These are phyloP conservation scores for Phytoseiulus persimilis DNA, from an alignment of 2,888 invertebrate genomes.

Conservation along the genomic window DNA sequence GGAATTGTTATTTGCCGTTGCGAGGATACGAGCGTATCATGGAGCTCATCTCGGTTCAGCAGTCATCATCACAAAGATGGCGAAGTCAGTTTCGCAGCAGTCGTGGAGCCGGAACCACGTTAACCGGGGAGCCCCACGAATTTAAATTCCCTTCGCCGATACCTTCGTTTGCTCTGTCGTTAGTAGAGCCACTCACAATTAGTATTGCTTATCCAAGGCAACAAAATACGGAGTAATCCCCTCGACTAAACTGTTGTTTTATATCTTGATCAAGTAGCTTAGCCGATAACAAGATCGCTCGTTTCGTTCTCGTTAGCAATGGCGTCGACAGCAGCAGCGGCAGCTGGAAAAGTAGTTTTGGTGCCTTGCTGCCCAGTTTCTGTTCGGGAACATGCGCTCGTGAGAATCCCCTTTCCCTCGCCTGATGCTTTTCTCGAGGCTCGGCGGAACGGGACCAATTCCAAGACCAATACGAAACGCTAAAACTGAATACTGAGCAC, in stretches of 20 bases:
- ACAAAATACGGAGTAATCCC: not conserved
- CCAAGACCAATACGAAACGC: no score
- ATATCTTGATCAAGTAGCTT: not conserved
- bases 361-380: not conserved
- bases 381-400: no score
- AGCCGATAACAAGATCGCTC: not conserved
- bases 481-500: no score
- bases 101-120: no score
- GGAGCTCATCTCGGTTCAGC: not conserved
- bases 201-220: not conserved
- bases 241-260: not conserved
- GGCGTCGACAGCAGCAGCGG: not conserved
- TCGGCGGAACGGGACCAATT: no score
- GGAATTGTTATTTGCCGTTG: not conserved
- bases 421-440: no score
- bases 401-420: no score
- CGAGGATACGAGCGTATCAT: not conserved
- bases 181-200: not conserved
- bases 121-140: no score
- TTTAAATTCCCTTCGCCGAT: no score
- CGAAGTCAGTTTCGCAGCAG: no score
- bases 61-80: no score
- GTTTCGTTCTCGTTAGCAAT: not conserved
- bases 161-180: no score
- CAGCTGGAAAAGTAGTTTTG: not conserved